Evolutionary conservation across 2,113 vertebrate genomes (phyloP).

Genomic region (Poecile atricapillus): DNA sequence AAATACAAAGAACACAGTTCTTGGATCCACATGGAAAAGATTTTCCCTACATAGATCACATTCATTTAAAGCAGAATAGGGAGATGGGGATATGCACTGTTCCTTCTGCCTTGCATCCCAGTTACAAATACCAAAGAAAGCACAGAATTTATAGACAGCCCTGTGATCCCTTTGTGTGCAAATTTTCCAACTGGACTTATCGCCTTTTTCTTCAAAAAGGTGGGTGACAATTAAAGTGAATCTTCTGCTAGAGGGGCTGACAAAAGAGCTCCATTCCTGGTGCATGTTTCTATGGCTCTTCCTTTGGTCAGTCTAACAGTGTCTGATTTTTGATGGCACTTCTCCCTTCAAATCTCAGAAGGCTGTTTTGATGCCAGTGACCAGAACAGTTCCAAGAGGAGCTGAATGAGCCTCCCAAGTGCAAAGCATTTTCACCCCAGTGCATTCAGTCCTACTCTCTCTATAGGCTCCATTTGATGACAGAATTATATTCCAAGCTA

Average conservation of each 20-base stretch:
- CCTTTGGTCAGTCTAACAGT: not conserved
- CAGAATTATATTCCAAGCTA: slow-evolving; percentile 49
- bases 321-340: not conserved
- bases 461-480: not conserved
- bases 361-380: not conserved
- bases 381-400: not conserved
- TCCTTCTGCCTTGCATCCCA: not conserved
- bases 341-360: not conserved
- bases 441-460: not conserved
- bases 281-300: not conserved
- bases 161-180: not conserved
- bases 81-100: not conserved
- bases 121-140: not conserved
- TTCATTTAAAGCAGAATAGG: not conserved
- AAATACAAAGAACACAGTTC: not conserved
- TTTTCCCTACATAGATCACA: not conserved
- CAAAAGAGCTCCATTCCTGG: not conserved
- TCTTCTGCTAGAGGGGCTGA: not conserved
- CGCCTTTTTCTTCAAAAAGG: not conserved
- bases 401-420: not conserved
- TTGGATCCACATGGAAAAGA: not conserved
- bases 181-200: not conserved
- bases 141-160: not conserved
- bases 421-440: not conserved
- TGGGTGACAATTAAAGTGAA: not conserved